Percentiles rank a stretch among this genome's conserved stretches.
These are phyloP conservation scores for Bombus difficillimus DNA, from an alignment of 1,140 invertebrate species.

Conservation along the genomic window DNA sequence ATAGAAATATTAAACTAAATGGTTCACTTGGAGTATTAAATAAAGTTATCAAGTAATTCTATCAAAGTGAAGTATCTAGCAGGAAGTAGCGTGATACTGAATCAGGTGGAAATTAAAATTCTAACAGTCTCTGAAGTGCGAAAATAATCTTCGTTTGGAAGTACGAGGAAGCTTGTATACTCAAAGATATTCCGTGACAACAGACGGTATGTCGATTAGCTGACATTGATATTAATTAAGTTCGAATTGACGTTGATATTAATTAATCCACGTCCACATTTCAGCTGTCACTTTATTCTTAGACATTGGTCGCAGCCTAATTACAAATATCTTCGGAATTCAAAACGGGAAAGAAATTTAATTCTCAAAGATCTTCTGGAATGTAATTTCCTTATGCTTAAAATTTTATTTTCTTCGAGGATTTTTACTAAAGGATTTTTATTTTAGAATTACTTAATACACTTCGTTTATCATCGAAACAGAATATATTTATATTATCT, in stretches of 20 bases:
- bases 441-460: no score
- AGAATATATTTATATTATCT: neutral
- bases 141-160: neutral
- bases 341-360: neutral
- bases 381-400: neutral
- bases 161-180: neutral
- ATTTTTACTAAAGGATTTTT: no score
- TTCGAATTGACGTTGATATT: neutral
- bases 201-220: neutral
- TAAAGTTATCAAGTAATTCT: neutral
- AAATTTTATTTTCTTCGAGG: neutral
- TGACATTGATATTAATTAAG: neutral
- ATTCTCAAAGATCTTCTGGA: neutral
- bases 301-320: neutral
- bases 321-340: neutral
- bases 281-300: neutral
- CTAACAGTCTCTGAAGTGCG: neutral
- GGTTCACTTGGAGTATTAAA: neutral
- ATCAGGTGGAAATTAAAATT: neutral
- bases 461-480: no score
- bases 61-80: neutral
- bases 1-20: no score
- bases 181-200: neutral
- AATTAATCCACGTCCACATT: neutral
- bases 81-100: neutral